Conservation (phyloP, 2,113 vertebrate genomes). For the Zosterops lateralis region DNA sequence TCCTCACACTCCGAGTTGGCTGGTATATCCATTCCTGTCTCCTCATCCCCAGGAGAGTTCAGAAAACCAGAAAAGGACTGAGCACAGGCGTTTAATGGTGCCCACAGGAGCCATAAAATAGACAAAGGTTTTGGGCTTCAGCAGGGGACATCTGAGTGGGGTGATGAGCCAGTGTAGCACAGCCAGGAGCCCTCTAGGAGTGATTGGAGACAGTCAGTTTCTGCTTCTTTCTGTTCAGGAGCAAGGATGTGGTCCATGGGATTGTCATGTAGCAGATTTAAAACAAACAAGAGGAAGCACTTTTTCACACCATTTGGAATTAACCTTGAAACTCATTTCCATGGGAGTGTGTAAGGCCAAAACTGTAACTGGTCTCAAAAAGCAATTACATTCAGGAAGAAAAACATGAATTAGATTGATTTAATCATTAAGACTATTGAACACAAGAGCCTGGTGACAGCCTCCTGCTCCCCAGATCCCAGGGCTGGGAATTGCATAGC, state of each 20-base stretch:
- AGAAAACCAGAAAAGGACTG: not conserved
- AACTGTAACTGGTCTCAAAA: not conserved
- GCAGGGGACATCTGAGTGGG: not conserved
- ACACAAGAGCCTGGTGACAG: not conserved
- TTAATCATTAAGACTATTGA: not conserved
- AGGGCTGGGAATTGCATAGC: not conserved
- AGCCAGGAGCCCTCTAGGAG: not conserved
- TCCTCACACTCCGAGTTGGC: not conserved
- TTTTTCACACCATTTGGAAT: not conserved
- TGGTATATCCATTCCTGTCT: not conserved
- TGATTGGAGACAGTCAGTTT: accelerated
- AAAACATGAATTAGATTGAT: not conserved
- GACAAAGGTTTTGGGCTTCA: not conserved
- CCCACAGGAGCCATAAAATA: not conserved
- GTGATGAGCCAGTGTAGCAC: not conserved
- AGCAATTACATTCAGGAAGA: not conserved
- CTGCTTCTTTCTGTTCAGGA: not conserved
- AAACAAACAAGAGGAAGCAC: not conserved
- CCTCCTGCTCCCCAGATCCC: not conserved
- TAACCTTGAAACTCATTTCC: not conserved
- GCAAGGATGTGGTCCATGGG: not conserved
- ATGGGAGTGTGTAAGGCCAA: not conserved
- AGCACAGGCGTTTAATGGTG: not conserved
- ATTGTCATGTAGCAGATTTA: not conserved
- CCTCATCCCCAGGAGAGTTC: not conserved